Percentiles rank a stretch among this genome's conserved stretches.
Evolutionary conservation across 2,888 invertebrate species (phyloP).

Genomic region (Gryllus longicercus): DNA sequence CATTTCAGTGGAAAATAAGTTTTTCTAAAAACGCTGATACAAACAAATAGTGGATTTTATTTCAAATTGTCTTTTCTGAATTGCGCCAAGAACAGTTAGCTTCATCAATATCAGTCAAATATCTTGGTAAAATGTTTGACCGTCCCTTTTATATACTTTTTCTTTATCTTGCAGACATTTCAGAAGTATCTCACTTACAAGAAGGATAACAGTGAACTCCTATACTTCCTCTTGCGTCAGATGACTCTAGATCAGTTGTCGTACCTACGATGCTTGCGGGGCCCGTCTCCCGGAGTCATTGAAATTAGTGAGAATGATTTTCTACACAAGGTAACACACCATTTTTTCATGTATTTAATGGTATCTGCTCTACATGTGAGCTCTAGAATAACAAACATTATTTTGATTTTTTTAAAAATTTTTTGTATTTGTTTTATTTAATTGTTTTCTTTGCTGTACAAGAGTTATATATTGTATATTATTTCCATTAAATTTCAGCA

Average conservation of each 20-base stretch:
- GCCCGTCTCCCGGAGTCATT: conserved; percentile 60
- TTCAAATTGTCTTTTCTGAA: background rate
- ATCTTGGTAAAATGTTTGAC: background rate
- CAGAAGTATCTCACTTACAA: conserved; percentile 89
- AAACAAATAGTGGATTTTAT: background rate
- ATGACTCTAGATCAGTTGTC: conserved; percentile 86
- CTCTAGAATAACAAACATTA: too few relatives aligned
- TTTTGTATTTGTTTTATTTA: too few relatives aligned
- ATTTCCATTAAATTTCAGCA: too few relatives aligned
- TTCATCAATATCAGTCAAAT: background rate
- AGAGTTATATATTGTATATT: too few relatives aligned
- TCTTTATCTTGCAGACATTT: conserved; percentile 66
- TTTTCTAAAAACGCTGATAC: too few relatives aligned
- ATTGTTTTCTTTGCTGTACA: too few relatives aligned
- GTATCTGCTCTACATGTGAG: too few relatives aligned
- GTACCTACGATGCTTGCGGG: conserved; percentile 69
- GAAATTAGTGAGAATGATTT: conserved; percentile 84
- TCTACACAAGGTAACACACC: conserved; percentile 61
- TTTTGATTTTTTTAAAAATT: too few relatives aligned
- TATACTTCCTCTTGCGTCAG: conserved; percentile 92
- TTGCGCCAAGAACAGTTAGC: background rate
- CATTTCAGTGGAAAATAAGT: too few relatives aligned
- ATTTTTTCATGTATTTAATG: background rate
- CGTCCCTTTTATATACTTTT: background rate
- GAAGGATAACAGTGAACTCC: conserved; percentile 91